Percentiles rank a stretch among this genome's conserved stretches.
phyloP scores from a whole-genome alignment of 1,140 invertebrate genomes.

The Dendroctonus valens region DNA sequence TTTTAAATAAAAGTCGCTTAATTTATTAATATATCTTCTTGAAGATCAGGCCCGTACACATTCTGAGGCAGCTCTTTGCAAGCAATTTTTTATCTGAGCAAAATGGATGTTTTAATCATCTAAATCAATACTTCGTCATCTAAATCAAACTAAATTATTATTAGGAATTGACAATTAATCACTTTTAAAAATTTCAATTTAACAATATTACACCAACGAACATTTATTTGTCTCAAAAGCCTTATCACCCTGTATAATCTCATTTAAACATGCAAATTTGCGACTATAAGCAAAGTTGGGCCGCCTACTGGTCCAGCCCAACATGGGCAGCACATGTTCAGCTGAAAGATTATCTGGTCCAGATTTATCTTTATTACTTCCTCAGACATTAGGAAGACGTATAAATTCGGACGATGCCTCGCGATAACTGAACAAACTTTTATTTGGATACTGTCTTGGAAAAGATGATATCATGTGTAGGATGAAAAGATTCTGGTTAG shows the following conservation, averaged over 20 bases:
- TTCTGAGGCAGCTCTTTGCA: too few relatives aligned
- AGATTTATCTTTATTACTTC: slow-evolving; percentile 35
- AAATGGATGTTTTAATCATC: too few relatives aligned
- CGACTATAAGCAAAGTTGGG: slow-evolving; percentile 29
- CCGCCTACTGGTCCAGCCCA: slow-evolving; percentile 31
- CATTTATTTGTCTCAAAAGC: background rate
- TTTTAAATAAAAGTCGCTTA: too few relatives aligned
- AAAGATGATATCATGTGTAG: slow-evolving; percentile 7
- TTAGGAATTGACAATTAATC: too few relatives aligned
- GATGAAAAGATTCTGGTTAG: too few relatives aligned
- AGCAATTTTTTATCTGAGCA: too few relatives aligned
- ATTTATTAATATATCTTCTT: too few relatives aligned
- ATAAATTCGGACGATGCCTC: slow-evolving; percentile 26
- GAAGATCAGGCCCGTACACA: too few relatives aligned
- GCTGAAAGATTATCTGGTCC: slow-evolving; percentile 33
- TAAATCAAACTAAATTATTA: too few relatives aligned
- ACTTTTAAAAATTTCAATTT: too few relatives aligned
- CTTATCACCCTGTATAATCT: slow-evolving; percentile 9
- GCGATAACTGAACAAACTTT: slow-evolving; percentile 20
- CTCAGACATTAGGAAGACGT: slow-evolving; percentile 30
- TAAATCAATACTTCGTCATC: too few relatives aligned
- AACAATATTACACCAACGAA: too few relatives aligned
- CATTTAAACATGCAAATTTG: slow-evolving; percentile 27
- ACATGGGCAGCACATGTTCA: slow-evolving; percentile 33
- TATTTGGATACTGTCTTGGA: slow-evolving; percentile 17